Evolutionary conservation across 1,140 invertebrate genomes (phyloP).

Genomic region (Dreissena rostriformis): DNA sequence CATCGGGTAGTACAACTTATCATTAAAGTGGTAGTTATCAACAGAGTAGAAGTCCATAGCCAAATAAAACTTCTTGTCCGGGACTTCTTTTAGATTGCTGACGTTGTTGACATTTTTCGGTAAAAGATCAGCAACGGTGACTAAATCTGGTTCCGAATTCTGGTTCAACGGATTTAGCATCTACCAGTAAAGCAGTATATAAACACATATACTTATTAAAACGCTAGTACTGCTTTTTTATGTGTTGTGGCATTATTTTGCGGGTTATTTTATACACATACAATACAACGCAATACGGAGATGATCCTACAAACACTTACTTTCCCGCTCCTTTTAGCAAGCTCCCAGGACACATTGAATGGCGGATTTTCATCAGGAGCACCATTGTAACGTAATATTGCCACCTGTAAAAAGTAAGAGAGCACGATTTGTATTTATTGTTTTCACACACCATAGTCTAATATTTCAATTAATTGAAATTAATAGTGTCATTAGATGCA

Average conservation of each 20-base stretch:
- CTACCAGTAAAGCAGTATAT: constrained; percentile 36
- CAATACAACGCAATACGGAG: no score
- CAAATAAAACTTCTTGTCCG: constrained; percentile 72
- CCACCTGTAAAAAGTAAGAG: constrained; percentile 87
- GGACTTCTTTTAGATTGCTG: constrained; percentile 79
- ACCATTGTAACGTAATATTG: constrained; percentile 82
- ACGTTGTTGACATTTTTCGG: constrained; percentile 70
- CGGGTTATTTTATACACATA: no score
- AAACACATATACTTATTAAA: no score
- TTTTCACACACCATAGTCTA: no score
- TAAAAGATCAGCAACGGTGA: constrained; percentile 87
- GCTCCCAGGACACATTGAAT: constrained; percentile 87
- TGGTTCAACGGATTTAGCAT: constrained; percentile 81
- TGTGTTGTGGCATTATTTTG: no score
- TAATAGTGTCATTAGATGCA: no score
- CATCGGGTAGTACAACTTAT: constrained; percentile 58
- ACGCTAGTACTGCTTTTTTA: no score
- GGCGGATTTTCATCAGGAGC: constrained; percentile 54
- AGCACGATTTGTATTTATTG: background rate
- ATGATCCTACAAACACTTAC: no score
- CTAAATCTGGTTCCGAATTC: constrained; percentile 81
- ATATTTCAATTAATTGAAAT: no score
- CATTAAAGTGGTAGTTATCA: constrained; percentile 65
- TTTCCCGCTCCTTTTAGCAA: constrained; percentile 72
- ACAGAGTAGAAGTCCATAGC: constrained; percentile 72